Base-by-base conservation (phyloP, 2,113 vertebrate genomes). In the Ellobius talpinus region DNA sequence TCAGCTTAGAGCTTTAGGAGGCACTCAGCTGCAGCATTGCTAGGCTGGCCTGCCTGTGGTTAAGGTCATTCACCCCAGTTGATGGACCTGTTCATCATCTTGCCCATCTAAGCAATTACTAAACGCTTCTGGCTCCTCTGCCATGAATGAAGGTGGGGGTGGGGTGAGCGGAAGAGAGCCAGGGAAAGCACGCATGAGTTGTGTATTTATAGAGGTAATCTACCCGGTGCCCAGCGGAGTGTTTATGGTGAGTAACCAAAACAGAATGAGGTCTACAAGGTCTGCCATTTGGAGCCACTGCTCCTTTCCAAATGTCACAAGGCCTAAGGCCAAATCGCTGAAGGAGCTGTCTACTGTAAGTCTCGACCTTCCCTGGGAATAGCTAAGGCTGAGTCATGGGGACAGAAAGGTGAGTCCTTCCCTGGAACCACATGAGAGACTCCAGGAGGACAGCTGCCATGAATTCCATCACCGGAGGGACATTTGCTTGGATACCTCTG, bases 211-310 rank as follows among this genome's bases (percentile, higher is more conserved):
- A 97, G 91, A 97, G 24, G 5, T 36, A 96, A 26, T 55, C 55
- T 95, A 87, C 84, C 91, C 72, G 92, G 55, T 10, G 90, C 79
- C 45, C 23, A 24, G 61, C 66, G 86, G 61, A 73, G 2, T 98
- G 98, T 98, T 98, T 98, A 78, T 96, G 73, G 33, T 72, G 0
- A 0, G 97, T 98, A 98, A 98, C 98, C 97, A 98, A 95, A 98
- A 97, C 97, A 98, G 79, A 96, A 24, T 0, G 0, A 87, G 79
- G 91, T 96, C 89, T 97, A 24, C 0, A 0, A 87, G 72, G 90
- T 96, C 89, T 97, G 89, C 91, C 94, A 97, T 91, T 93, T 97
- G 45, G 90, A 92, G 89, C 87, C 96, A 74, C 66, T 87, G 93
- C 45, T 17, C 39, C 9, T 0, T 96, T 97, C 86, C 93, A 97